Base-by-base conservation (phyloP, 53 echinoderm and acorn worm genomes). In the Paelopatides confundens region DNA sequence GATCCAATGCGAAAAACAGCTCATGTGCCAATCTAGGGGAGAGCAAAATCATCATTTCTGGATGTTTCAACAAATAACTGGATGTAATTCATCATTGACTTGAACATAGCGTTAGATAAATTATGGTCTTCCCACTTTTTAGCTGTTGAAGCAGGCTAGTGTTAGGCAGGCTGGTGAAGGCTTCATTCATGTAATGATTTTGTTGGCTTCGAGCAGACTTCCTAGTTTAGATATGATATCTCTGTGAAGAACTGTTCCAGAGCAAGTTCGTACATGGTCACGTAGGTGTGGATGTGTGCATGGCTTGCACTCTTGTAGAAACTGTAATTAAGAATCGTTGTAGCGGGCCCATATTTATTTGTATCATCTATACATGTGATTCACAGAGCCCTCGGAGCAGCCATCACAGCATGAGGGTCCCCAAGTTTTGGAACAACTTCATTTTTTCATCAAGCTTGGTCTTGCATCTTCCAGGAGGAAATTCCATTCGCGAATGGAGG, bases 351-450 rank as follows among this genome's bases (percentile, higher is more conserved):
- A 58, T 85, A 92, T 12, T 89, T 69, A 89, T 89, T 85, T 29
- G 89, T 79, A 58, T 92, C 92, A 49, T 86, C 92, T 86, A 92
- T 21, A 86, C 92, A 92, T 92, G 85, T 86, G 38, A 81, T 66
- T 47, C 92, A 85, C 31, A 92, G 88, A 40, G 89, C 89, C 52
- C 89, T 85, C 63, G 88, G 69, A 21, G 92, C 89, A 92, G 86
- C 86, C 89, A 92, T 89, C 28, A 86, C 71, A 33, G 51, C 63
- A 83, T 92, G 85, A 13, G 88, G 66, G 65, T 92, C 85, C 18
- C 92, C 86, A 63, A 92, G 78, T 88, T 87, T 82, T 17, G 87
- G 43, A 66, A 87, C 51, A n/a, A n/a, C n/a, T n/a, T n/a, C n/a
- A n/a, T 54, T 7, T 54, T 58, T 15, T 63, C 63, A n/a, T 63